Base-by-base conservation (phyloP, 1,140 invertebrate genomes). In the Rhagoletis pomonella region DNA sequence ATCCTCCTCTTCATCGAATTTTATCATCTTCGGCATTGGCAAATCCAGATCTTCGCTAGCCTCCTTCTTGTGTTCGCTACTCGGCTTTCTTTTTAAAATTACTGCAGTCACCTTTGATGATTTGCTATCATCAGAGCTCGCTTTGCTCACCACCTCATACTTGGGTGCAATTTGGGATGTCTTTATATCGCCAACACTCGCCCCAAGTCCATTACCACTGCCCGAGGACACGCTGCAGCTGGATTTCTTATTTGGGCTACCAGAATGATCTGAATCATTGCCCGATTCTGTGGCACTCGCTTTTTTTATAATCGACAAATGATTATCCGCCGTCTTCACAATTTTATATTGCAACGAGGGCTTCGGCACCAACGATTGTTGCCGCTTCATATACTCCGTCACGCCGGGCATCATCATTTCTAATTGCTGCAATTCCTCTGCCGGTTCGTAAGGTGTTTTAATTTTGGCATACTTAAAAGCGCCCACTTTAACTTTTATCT, bases 391-490 rank as follows among this genome's bases (percentile, higher is more conserved):
- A 44, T 88, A 90, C 6, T 89, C 90, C 93, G 86, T 67, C 4
- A 93, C 90, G 12, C 92, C 93, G 0, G 96, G 96, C 88, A 97
- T 93, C 94, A 97, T 94, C 84, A 95, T 90, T 90, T 95, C 94
- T 67, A 97, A 93, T 90, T 97, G 96, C 89, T 95, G 94, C 3
- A 94, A 93, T 90, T 96, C 94, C 77, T 95, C 94, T 0, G 93
- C 91, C 0, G 96, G 96, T 90, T 97, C 95, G 90, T 96, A 96
- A 6, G 94, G 94, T 19, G 96, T 96, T 89, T 96, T 96, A 87
- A 95, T 95, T 0, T 95, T 95, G 2, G 97, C 96, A 93, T 97
- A 97, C 55, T 95, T 94, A 91, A 98, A 98, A 85, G 94, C 94
- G 2, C 97, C 97, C 93, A 97, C 97, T 87, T 95, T 95, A 62